Base-by-base conservation (phyloP, 2,888 invertebrate genomes). In the Spisula subtruncata region DNA sequence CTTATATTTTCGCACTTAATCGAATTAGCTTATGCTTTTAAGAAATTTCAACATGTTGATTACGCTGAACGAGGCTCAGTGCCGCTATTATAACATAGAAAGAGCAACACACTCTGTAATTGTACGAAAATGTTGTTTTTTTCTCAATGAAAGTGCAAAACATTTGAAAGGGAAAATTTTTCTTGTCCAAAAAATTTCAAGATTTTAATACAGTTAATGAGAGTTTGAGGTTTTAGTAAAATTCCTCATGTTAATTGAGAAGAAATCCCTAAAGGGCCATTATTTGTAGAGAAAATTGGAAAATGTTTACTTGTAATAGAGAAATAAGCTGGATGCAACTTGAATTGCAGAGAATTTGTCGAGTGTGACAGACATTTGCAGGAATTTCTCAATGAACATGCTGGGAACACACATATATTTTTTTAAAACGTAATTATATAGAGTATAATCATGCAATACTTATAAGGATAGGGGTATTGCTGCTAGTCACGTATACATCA, bases 11-110 rank as follows among this genome's bases (percentile, higher is more conserved):
- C 18, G 2, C 20, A 41, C 35, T 35, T 87, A 83, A 87, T 87
- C 75, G 54, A 83, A 87, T 83, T 87, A 87, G 79, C 79, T 56
- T 54, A 87, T 48, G 87, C 87, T 87, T 87, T 87, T 83, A 87
- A 87, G 83, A 83, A 56, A 75, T 75, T 84, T 60, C 25, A 75
- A 75, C 18, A 29, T 46, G 46, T 81, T 48, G 25, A n/a, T 81
- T 51, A 81, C 46, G 46, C 14, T 46, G 75, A 75, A 4, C 41
- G 75, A 75, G 14, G 14, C 16, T 35, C 32, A 6, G 32, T 75
- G 75, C 32, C 5, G 4, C n/a, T 16, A 32, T 16, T 75, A 35
- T 32, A 75, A 14, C 16, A 4, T 75, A 32, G 35, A 75, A 75
- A 75, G 75, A 75, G 75, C 75, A 16, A 32, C 32, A 6, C 12